A percentile compares a stretch with the other conserved stretches of the same genome.
Conservation (phyloP, 2,888 invertebrate genomes). For the Lasioglossum morio region DNA sequence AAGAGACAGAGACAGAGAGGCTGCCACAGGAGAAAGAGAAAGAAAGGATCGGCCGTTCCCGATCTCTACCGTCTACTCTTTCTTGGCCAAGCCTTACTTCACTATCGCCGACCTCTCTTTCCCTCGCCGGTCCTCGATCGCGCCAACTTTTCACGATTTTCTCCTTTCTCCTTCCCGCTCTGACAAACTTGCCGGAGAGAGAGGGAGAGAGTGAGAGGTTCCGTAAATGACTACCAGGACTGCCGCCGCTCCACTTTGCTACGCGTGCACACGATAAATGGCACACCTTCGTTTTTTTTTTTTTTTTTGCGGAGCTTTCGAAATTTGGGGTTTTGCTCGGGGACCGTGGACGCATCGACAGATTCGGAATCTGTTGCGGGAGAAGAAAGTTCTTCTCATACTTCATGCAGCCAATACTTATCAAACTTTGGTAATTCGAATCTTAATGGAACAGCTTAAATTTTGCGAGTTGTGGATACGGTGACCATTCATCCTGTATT, state of each 20-base stretch:
- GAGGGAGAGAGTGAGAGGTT: slow-evolving; percentile 45
- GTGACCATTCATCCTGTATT: too few relatives aligned
- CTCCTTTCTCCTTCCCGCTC: slow-evolving; percentile 57
- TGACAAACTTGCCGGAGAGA: slow-evolving; percentile 21
- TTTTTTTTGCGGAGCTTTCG: neutral
- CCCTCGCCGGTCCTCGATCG: slow-evolving; percentile 11
- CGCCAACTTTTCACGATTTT: slow-evolving; percentile 67
- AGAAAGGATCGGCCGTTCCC: slow-evolving; percentile 49
- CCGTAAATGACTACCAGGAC: slow-evolving; percentile 55
- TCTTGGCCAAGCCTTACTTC: slow-evolving; percentile 36
- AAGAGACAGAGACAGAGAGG: neutral
- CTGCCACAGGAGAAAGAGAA: slow-evolving; percentile 23
- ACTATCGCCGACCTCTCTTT: slow-evolving; percentile 5
- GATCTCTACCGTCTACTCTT: slow-evolving; percentile 48
- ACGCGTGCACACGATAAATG: neutral
- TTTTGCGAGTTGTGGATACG: neutral
- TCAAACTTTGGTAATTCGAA: neutral
- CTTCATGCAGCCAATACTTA: neutral
- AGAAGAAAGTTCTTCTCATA: neutral
- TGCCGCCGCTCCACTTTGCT: slow-evolving; percentile 35
- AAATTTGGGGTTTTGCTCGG: neutral
- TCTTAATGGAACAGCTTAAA: neutral
- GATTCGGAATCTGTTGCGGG: neutral
- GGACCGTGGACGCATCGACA: neutral
- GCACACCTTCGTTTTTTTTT: neutral